Evolutionary conservation across 37 sponge, comb jelly and placozoan species (phyloP).

Genomic region (Dysidea cf. avara): DNA sequence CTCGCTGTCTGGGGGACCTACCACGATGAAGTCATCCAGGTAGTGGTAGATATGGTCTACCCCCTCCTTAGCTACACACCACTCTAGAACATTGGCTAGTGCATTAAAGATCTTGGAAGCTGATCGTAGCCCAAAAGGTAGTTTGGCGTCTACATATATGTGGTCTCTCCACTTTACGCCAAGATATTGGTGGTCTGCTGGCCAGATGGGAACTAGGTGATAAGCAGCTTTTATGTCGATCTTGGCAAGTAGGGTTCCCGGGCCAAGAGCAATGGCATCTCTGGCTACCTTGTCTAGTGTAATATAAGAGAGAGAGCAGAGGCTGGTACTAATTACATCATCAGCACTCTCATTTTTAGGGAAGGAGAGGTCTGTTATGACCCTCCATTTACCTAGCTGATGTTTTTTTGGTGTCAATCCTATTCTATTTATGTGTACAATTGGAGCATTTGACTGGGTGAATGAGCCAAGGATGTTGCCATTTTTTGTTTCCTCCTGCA

Average conservation of each 20-base stretch:
- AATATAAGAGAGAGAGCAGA: conserved; percentile 26
- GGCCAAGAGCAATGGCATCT: background rate
- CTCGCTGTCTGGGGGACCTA: conserved; percentile 31
- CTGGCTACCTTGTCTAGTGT: conserved; percentile 29
- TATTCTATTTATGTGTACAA: conserved; percentile 26
- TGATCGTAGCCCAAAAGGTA: too few relatives aligned
- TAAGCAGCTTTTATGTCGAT: conserved; percentile 47
- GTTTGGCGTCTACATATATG: too few relatives aligned
- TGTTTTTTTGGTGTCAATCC: conserved; percentile 33
- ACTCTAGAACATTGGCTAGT: conserved; percentile 38
- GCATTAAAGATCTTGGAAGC: conserved; percentile 46
- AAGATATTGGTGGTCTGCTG: conserved; percentile 10
- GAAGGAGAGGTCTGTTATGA: conserved; percentile 37
- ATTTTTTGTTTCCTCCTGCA: background rate
- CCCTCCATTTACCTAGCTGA: conserved; percentile 38
- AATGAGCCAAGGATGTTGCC: background rate
- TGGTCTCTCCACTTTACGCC: conserved; percentile 44
- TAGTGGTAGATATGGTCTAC: conserved; percentile 7
- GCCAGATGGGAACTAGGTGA: conserved; percentile 38
- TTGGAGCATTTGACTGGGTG: conserved; percentile 2
- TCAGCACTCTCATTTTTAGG: conserved; percentile 31
- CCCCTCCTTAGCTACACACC: conserved; percentile 5
- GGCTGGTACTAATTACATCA: conserved; percentile 23
- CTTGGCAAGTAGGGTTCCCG: conserved; percentile 37
- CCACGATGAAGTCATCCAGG: conserved; percentile 40